These are phyloP conservation scores for Blastomussa wellsi DNA, from an alignment of 92 coral and sea anemone species.

Conservation along the genomic window DNA sequence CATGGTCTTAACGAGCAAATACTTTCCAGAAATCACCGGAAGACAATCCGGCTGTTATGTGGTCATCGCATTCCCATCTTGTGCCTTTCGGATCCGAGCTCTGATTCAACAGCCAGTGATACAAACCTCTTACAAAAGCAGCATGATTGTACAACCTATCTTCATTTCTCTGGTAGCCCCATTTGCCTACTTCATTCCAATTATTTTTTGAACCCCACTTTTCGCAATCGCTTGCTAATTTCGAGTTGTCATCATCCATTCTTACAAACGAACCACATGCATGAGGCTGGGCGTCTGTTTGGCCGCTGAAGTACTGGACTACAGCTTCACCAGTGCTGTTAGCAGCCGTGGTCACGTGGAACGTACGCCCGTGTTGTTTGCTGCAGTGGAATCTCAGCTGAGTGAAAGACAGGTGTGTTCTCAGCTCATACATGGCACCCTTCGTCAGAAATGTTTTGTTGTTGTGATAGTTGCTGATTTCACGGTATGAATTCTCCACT, in stretches of 20 bases:
- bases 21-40: no score
- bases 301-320: slow-evolving; percentile 32
- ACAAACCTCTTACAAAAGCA: no score
- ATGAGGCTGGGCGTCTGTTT: slow-evolving; percentile 7
- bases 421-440: neutral
- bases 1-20: neutral
- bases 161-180: neutral
- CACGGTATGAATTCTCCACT: neutral
- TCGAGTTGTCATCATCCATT: slow-evolving; percentile 20
- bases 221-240: neutral
- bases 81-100: no score
- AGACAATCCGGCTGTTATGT: no score
- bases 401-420: neutral
- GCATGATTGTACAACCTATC: no score
- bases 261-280: slow-evolving; percentile 33
- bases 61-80: no score
- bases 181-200: neutral
- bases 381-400: slow-evolving; percentile 17
- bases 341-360: slow-evolving; percentile 31
- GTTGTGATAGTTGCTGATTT: neutral
- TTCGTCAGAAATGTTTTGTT: neutral
- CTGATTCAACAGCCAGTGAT: no score
- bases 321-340: slow-evolving; percentile 33
- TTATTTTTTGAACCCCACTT: neutral
- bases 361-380: neutral